A percentile compares a stretch with the other conserved stretches of the same genome.
Evolutionary conservation across 1,140 invertebrate species (phyloP).

Genomic region (Drosophila simulans): DNA sequence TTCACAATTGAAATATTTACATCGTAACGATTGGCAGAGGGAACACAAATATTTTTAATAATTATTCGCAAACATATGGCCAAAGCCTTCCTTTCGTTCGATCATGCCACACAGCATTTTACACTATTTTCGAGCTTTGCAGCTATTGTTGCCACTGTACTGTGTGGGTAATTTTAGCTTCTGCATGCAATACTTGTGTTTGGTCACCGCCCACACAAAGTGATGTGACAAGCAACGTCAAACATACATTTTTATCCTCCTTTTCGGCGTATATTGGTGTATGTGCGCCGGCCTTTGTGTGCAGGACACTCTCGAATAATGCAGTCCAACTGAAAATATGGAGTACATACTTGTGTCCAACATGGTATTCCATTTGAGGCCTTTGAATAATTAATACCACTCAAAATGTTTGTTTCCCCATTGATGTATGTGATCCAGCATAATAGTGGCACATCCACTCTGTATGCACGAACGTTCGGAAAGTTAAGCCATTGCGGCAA

Average conservation of each 20-base stretch:
- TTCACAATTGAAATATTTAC: no score
- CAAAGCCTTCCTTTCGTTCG: neutral
- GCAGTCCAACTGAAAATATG: constrained; percentile 75
- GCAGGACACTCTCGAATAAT: constrained; percentile 55
- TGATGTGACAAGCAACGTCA: constrained; percentile 37
- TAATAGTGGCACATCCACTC: constrained; percentile 16
- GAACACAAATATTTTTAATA: neutral
- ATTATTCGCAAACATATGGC: neutral
- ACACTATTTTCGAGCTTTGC: neutral
- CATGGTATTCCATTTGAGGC: constrained; percentile 78
- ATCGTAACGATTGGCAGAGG: neutral
- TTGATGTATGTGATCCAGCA: constrained; percentile 52
- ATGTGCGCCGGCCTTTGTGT: constrained; percentile 3
- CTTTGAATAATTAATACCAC: constrained; percentile 77
- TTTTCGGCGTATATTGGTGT: constrained; percentile 1
- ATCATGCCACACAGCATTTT: constrained; percentile 6
- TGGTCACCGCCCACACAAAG: constrained; percentile 37
- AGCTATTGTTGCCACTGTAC: constrained; percentile 6
- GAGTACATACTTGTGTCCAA: constrained; percentile 77
- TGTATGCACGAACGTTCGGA: no score
- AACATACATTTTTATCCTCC: constrained; percentile 43
- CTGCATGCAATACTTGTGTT: constrained; percentile 64
- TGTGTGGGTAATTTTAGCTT: constrained; percentile 41
- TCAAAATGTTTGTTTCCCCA: constrained; percentile 69
- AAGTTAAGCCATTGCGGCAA: neutral